Base-by-base conservation (phyloP, 2,888 invertebrate genomes). In the Cryptus viduatorius region DNA sequence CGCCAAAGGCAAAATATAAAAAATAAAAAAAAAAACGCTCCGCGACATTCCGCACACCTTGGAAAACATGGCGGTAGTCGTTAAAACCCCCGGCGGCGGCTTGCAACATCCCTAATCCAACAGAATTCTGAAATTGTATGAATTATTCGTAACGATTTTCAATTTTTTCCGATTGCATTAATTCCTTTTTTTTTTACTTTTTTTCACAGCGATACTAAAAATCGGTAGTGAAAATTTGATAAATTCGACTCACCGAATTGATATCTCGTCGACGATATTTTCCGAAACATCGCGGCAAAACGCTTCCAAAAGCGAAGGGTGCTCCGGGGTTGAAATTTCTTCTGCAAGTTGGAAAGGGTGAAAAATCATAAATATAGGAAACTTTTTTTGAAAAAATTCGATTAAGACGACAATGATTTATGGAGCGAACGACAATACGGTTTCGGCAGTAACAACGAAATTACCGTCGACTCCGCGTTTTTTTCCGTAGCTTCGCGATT, bases 1-100 rank as follows among this genome's bases (percentile, higher is more conserved):
- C 87, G 89, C 87, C 88, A 89, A 89, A 90, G 89, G 89, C 89
- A 88, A 92, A 92, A 91, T 90, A 91, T 91, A 91, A 16, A 53
- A 68, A 50, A 53, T 59, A 31, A 65, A 29, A 31, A 59, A 37
- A 31, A 29, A 56, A 73, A 65, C 24, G 48, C 76, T 82, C 67
- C 78, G 61, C 76, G 85, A 87, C 85, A 81, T 85, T 85, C 72
- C 84, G 75, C 80, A 69, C 80, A 68, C 82, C 77, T 75, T 71
- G 59, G 53, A 37, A 84, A 86, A 83, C 67, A 83, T 85, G 81
- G 81, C 80, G 64, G 68, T 44, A 31, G 44, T 82, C 59, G 44
- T 50, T 65, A 24, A 37, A 24, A 24, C 4, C 10, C 31, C 46
- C 2, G 14, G 24, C 2, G 14, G n/a, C 12, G 19, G 42, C 48